A percentile compares a stretch with the other conserved stretches of the same genome.
These are phyloP conservation scores for Scylla paramamosain DNA, from an alignment of 1,140 invertebrate species.

Conservation along the genomic window DNA sequence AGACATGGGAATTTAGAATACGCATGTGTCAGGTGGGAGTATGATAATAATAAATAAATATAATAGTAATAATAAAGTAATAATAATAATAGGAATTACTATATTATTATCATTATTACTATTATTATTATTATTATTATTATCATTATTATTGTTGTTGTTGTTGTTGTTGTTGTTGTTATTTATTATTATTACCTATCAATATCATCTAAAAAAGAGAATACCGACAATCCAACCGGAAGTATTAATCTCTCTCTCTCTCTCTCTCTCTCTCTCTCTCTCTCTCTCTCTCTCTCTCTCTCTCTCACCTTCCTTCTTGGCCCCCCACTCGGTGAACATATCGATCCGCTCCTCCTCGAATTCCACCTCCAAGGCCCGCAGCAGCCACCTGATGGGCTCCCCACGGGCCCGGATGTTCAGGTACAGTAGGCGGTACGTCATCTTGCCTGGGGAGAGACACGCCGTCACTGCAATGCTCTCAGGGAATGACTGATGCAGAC, in stretches of 20 bases:
- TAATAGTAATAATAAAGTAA: no score
- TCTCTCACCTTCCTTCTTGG: slow-evolving; percentile 53
- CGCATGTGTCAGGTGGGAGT: no score
- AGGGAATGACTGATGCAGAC: no score
- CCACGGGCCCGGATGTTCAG: slow-evolving; percentile 41
- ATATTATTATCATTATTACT: no score
- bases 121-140: no score
- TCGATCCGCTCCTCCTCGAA: slow-evolving; percentile 53
- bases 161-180: not conserved
- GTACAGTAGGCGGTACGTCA: slow-evolving; percentile 53
- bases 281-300: not conserved
- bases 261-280: not conserved
- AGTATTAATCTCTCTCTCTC: not conserved
- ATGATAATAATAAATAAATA: no score
- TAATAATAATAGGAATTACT: no score
- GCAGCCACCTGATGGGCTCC: slow-evolving; percentile 59
- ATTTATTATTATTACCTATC: slow-evolving; percentile 30
- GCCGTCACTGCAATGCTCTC: no score
- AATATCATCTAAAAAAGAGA: no score
- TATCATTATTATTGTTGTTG: not conserved
- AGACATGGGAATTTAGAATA: no score
- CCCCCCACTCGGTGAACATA: slow-evolving; percentile 23
- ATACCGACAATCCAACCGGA: no score
- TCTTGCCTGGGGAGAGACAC: not conserved
- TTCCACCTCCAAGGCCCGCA: not conserved